These are phyloP conservation scores for Lates calcarifer DNA, from an alignment of 2,113 vertebrate species.

Conservation along the genomic window DNA sequence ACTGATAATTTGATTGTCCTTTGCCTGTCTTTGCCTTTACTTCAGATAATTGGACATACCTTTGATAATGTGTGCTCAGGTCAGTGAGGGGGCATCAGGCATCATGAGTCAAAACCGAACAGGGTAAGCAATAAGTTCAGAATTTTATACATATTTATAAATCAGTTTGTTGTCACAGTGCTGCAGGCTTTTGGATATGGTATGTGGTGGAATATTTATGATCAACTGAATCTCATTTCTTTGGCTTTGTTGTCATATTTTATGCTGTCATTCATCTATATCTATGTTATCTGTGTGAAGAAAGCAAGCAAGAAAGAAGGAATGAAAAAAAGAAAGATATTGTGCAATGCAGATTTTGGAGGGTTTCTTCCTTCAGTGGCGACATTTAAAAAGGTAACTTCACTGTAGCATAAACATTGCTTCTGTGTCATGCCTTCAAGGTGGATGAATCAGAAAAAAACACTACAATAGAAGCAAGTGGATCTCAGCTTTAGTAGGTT, in stretches of 20 bases:
- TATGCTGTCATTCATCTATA: neutral
- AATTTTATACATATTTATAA: neutral
- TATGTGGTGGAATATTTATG: neutral
- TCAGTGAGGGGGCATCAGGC: conserved; percentile 3
- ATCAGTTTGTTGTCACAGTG: neutral
- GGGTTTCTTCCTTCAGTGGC: neutral
- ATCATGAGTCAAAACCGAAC: conserved; percentile 13
- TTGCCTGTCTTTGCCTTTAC: conserved; percentile 53
- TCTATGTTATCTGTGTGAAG: neutral
- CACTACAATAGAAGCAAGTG: conserved; percentile 18
- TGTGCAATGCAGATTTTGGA: neutral
- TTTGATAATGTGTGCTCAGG: conserved; percentile 40
- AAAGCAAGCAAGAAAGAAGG: neutral
- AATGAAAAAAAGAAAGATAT: neutral
- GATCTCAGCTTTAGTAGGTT: conserved; percentile 25
- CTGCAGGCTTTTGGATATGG: neutral
- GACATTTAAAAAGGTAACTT: neutral
- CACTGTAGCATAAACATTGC: neutral
- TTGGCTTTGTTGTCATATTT: neutral
- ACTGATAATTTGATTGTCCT: conserved; percentile 62
- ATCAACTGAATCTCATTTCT: neutral
- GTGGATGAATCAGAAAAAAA: conserved; percentile 34
- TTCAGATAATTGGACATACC: conserved; percentile 58
- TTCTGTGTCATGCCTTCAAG: conserved; percentile 34
- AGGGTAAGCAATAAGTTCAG: neutral